phyloP scores from a whole-genome alignment of 2,888 invertebrate species.

The Hirtodrosophila histrioides region DNA sequence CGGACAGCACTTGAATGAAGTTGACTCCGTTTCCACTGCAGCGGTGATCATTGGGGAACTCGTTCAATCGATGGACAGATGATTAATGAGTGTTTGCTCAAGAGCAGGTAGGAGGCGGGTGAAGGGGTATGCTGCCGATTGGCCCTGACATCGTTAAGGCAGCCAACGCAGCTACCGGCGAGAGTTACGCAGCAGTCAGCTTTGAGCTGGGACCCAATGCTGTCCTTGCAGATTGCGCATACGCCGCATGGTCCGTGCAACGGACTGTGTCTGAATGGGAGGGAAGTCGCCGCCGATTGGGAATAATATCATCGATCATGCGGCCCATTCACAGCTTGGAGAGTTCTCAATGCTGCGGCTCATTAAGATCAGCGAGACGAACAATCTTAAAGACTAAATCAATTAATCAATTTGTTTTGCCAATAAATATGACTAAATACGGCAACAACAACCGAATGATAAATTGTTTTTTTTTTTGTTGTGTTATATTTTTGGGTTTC shows the following conservation, averaged over 20 bases:
- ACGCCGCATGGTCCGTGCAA: conserved; percentile 37
- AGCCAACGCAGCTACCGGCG: conserved; percentile 44
- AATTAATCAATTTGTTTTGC: conserved; percentile 78
- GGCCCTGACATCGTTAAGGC: conserved; percentile 54
- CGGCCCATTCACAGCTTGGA: conserved; percentile 7
- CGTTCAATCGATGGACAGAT: conserved; percentile 40
- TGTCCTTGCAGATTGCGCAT: conserved; percentile 53
- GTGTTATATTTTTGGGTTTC: conserved; percentile 1
- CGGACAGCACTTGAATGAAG: conserved; percentile 66
- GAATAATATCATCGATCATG: conserved; percentile 37
- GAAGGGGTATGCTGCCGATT: conserved; percentile 1
- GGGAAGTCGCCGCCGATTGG: background rate
- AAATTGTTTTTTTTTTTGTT: conserved; percentile 50
- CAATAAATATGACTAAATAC: conserved; percentile 72
- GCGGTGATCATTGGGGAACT: conserved; percentile 37
- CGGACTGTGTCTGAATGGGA: background rate
- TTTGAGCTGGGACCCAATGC: background rate
- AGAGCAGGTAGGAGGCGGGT: conserved; percentile 1
- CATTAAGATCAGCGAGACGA: conserved; percentile 23
- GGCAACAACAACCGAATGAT: conserved; percentile 58
- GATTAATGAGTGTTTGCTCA: conserved; percentile 50
- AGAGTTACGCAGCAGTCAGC: conserved; percentile 52
- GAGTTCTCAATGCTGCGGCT: conserved; percentile 30
- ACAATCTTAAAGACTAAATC: conserved; percentile 40
- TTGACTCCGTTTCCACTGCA: conserved; percentile 41